These are phyloP conservation scores for Zoanthus solanderi DNA, from an alignment of 92 coral and sea anemone genomes.

Conservation along the genomic window DNA sequence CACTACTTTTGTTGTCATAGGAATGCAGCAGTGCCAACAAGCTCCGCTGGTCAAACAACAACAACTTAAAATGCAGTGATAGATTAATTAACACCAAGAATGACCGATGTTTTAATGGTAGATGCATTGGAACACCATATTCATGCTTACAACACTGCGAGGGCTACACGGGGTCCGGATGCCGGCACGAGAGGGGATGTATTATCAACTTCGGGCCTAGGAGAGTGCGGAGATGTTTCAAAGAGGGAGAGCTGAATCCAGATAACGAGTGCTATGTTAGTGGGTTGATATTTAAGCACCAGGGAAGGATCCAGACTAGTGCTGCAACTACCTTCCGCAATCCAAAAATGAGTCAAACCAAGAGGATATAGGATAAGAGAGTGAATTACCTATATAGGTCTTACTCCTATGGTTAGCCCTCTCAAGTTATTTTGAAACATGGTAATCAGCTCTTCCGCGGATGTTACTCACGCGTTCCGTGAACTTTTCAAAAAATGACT, in stretches of 20 bases:
- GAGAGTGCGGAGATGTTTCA: conserved; percentile 12
- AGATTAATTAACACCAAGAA: conserved; percentile 74
- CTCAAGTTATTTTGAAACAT: no score
- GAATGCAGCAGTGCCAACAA: conserved; percentile 89
- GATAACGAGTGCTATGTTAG: conserved; percentile 23
- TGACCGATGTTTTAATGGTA: conserved; percentile 85
- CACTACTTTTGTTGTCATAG: conserved; percentile 37
- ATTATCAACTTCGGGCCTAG: conserved; percentile 36
- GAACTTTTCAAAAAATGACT: no score
- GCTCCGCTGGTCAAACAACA: conserved; percentile 84
- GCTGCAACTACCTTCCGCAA: no score
- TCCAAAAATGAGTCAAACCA: no score
- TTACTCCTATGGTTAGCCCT: no score
- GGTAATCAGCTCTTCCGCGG: no score
- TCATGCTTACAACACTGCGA: conserved; percentile 80
- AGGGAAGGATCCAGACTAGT: no score
- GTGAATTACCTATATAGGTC: no score
- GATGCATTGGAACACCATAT: conserved; percentile 80
- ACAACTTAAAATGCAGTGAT: conserved; percentile 82
- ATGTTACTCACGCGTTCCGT: no score
- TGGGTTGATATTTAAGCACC: background rate
- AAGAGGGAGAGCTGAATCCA: background rate
- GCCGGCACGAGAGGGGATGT: conserved; percentile 73
- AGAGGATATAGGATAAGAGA: no score
- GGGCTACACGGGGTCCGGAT: conserved; percentile 76